phyloP scores from a whole-genome alignment of 2,797 vertebrate genomes.

The Tadarida brasiliensis region DNA sequence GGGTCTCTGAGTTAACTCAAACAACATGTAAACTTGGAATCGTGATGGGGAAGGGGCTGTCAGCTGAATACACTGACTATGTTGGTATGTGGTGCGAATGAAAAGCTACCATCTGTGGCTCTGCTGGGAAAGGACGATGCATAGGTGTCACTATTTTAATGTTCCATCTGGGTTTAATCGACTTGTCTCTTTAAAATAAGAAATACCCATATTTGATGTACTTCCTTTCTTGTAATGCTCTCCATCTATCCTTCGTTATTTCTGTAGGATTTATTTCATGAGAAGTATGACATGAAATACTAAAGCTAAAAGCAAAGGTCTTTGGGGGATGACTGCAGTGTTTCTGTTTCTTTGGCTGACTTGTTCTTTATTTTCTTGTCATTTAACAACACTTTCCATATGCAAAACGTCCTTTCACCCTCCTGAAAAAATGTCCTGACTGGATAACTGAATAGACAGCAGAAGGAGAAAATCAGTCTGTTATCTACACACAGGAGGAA shows the following conservation, averaged over 20 bases:
- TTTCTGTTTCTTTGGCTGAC: constrained; percentile 34
- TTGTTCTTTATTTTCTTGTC: constrained; percentile 51
- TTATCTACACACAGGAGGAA: constrained; percentile 13
- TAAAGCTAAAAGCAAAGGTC: constrained; percentile 1
- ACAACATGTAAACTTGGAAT: constrained; percentile 16
- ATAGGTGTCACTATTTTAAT: constrained; percentile 65
- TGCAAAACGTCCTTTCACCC: constrained; percentile 30
- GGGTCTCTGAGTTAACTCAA: constrained; percentile 57
- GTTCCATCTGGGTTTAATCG: constrained; percentile 69
- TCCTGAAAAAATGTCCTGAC: background rate
- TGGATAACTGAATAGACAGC: background rate
- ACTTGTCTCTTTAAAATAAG: constrained; percentile 69
- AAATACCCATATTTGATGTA: constrained; percentile 47
- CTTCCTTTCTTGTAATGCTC: background rate
- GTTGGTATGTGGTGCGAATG: background rate
- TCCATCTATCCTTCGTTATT: background rate
- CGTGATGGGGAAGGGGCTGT: background rate
- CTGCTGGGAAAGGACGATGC: constrained; percentile 60
- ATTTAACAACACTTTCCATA: constrained; percentile 63
- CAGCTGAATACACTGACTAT: background rate
- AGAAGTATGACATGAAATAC: constrained; percentile 11
- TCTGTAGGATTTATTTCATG: constrained; percentile 13
- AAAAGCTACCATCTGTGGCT: constrained; percentile 73
- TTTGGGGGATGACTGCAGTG: background rate
- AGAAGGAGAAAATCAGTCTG: background rate